Evolutionary conservation across 2,797 vertebrate species (phyloP).

Genomic region (Jordanella pulchra): DNA sequence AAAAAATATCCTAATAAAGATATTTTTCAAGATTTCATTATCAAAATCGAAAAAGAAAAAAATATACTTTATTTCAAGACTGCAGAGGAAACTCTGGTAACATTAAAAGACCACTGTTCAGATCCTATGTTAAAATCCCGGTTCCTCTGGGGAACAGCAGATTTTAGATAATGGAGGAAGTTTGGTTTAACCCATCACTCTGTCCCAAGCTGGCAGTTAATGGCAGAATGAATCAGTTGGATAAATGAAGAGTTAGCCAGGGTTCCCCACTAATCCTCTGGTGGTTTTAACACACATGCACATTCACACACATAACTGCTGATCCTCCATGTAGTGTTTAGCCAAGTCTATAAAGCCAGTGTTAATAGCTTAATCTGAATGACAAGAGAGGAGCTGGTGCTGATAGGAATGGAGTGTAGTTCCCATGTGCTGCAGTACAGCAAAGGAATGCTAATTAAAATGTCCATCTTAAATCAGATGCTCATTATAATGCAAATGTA

Average conservation of each 20-base stretch:
- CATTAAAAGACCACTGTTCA: conserved; percentile 34
- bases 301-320: conserved; percentile 21
- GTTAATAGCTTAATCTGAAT: conserved; percentile 74
- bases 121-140: conserved; percentile 40
- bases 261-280: conserved; percentile 45
- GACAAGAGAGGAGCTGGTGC: conserved; percentile 59
- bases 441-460: conserved; percentile 74
- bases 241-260: conserved; percentile 40
- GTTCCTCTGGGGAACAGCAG: conserved; percentile 23
- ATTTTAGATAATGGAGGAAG: conserved; percentile 30
- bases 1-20: too few species aligned
- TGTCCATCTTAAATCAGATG: conserved; percentile 70
- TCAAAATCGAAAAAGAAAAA: background rate
- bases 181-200: conserved; percentile 24
- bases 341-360: conserved; percentile 48
- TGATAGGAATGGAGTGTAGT: conserved; percentile 64
- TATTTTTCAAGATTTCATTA: background rate
- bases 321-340: conserved; percentile 42
- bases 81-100: background rate
- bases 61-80: background rate
- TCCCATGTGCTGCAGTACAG: conserved; percentile 46
- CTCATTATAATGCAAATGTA: conserved; percentile 77
- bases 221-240: conserved; percentile 32
- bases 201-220: conserved; percentile 39
- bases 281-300: conserved; percentile 44